Conservation (phyloP, 2,888 invertebrate species). For the Agrilus cyanescens region DNA sequence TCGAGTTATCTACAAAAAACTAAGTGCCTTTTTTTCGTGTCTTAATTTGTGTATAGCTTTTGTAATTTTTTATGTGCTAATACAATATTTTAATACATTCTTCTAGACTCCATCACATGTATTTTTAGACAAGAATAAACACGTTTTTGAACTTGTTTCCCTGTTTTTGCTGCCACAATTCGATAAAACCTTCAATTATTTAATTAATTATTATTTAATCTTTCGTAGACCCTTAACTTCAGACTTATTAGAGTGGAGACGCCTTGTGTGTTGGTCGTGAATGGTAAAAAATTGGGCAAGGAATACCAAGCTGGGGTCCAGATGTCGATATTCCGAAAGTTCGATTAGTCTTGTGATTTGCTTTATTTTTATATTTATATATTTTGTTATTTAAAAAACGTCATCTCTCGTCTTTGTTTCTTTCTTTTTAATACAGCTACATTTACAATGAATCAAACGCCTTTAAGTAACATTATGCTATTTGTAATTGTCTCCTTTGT, state of each 20-base stretch:
- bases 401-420: constrained; percentile 2
- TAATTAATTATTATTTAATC: constrained; percentile 13
- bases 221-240: constrained; percentile 61
- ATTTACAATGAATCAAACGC: not conserved
- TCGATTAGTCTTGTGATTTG: constrained; percentile 30
- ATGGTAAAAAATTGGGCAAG: constrained; percentile 59
- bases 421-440: not conserved
- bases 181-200: too few species aligned
- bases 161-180: too few species aligned
- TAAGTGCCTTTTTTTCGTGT: too few species aligned
- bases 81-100: too few species aligned
- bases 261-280: constrained; percentile 61
- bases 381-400: not conserved
- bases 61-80: too few species aligned
- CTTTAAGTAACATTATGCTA: not conserved
- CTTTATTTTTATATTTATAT: not conserved
- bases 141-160: too few species aligned
- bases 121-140: too few species aligned
- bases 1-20: too few species aligned
- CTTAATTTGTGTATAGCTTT: too few species aligned
- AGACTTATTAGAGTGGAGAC: constrained; percentile 67
- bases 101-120: too few species aligned
- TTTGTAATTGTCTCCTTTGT: not conserved
- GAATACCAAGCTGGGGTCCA: constrained; percentile 53
- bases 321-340: constrained; percentile 54